phyloP scores from a whole-genome alignment of 53 echinoderm and acorn worm genomes.

The Apostichopus leukothele region DNA sequence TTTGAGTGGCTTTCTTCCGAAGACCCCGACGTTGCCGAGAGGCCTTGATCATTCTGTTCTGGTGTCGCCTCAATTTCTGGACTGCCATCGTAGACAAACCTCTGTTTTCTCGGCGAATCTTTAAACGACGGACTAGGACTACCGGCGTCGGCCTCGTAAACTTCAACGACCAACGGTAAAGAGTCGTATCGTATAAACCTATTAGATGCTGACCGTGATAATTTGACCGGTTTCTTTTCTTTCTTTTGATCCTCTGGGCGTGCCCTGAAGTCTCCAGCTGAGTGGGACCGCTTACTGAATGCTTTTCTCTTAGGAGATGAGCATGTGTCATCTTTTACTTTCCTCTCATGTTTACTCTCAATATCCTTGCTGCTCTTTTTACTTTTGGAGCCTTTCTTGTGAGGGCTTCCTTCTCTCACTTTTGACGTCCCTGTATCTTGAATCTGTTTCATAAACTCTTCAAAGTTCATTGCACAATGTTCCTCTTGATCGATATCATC shows the following conservation, averaged over 20 bases:
- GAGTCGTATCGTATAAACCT: conserved; percentile 93
- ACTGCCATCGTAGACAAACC: conserved; percentile 64
- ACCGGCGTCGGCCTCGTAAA: conserved; percentile 86
- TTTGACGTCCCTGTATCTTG: conserved; percentile 20
- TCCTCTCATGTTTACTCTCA: not conserved
- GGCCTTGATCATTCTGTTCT: conserved; percentile 50
- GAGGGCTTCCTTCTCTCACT: not conserved
- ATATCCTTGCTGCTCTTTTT: conserved; percentile 37
- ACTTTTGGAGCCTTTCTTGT: conserved; percentile 11
- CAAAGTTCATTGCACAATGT: conserved; percentile 52
- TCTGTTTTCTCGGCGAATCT: conserved; percentile 38
- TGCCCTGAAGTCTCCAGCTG: conserved; percentile 24
- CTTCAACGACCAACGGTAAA: conserved; percentile 93
- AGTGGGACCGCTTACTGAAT: conserved; percentile 23
- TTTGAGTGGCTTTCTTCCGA: conserved; percentile 65
- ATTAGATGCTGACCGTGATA: conserved; percentile 73
- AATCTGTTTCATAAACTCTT: conserved; percentile 46
- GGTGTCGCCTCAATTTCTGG: conserved; percentile 67
- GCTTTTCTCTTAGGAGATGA: conserved; percentile 35
- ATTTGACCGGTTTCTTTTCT: conserved; percentile 56
- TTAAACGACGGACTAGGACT: conserved; percentile 72
- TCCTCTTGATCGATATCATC: conserved; percentile 46
- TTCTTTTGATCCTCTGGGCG: conserved; percentile 46
- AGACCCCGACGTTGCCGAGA: conserved; percentile 13
- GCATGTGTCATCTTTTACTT: conserved; percentile 17